These are phyloP conservation scores for Caligus rogercresseyi DNA, from an alignment of 1,140 invertebrate species.

Conservation along the genomic window DNA sequence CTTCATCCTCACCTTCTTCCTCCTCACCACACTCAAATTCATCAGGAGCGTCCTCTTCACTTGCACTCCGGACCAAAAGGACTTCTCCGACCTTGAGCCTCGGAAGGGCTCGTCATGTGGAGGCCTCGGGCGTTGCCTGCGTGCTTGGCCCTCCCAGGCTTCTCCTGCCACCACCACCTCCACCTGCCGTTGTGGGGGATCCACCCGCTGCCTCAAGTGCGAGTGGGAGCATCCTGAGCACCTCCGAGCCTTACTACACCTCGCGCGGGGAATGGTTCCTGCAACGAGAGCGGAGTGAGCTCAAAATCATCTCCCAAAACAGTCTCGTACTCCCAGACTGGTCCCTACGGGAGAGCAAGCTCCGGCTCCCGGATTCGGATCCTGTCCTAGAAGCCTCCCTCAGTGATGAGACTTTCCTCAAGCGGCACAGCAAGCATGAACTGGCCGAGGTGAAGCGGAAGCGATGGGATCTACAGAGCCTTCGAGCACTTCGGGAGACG, in stretches of 20 bases:
- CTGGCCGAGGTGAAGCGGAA: conserved; percentile 2
- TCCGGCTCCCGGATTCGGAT: neutral
- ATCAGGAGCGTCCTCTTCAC: no score
- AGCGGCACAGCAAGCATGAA: conserved; percentile 6
- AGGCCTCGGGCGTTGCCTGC: no score
- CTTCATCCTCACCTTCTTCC: neutral
- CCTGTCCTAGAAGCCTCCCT: neutral
- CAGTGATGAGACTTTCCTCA: neutral
- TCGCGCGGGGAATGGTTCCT: neutral
- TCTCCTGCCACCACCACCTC: no score
- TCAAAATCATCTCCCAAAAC: neutral
- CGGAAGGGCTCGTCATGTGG: no score
- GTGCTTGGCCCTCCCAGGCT: no score
- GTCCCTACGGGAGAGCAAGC: neutral
- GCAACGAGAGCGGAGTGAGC: neutral
- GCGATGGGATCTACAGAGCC: conserved; percentile 7
- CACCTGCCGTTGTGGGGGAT: no score
- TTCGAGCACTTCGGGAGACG: neutral
- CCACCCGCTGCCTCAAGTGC: no score
- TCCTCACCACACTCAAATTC: no score
- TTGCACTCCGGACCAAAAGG: neutral
- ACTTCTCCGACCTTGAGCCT: no score
- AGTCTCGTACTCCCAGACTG: neutral
- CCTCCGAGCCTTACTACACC: neutral
- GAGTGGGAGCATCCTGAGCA: neutral